A percentile compares a stretch with the other conserved stretches of the same genome.
Evolutionary conservation across 2,888 invertebrate species (phyloP).

Genomic region (Chymomyza caudatula): DNA sequence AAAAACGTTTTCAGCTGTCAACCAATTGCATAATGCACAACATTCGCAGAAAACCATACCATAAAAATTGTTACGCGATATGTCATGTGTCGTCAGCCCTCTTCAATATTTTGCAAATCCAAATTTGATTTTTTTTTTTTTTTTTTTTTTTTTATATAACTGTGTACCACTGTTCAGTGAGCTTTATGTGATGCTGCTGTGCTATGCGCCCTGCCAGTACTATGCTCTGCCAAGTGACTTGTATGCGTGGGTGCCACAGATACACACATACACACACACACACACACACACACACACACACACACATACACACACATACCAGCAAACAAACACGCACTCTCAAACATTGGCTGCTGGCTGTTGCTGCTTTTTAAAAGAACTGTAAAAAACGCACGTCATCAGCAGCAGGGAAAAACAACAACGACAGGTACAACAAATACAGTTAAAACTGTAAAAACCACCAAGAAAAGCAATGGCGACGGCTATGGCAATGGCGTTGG

Average conservation of each 20-base stretch:
- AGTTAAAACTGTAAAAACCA: not conserved
- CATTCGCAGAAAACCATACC: no score
- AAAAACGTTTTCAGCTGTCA: no score
- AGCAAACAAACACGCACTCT: not conserved
- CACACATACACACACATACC: not conserved
- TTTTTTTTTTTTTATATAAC: not conserved
- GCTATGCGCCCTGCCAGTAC: constrained; percentile 3
- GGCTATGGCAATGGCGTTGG: not conserved
- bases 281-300: not conserved
- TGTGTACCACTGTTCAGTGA: not conserved
- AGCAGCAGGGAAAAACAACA: not conserved
- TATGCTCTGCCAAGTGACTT: not conserved
- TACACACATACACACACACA: not conserved
- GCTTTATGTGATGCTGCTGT: not conserved
- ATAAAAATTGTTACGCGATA: no score
- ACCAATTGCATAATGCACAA: no score
- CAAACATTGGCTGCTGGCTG: not conserved
- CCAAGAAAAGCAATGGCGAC: not conserved
- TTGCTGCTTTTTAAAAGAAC: not conserved
- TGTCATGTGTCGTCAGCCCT: no score
- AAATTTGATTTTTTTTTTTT: not conserved
- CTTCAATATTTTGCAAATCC: no score
- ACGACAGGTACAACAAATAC: not conserved
- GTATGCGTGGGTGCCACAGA: not conserved
- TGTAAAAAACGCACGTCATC: not conserved